phyloP scores from a whole-genome alignment of 2,797 vertebrate species.

The Pygocentrus nattereri region DNA sequence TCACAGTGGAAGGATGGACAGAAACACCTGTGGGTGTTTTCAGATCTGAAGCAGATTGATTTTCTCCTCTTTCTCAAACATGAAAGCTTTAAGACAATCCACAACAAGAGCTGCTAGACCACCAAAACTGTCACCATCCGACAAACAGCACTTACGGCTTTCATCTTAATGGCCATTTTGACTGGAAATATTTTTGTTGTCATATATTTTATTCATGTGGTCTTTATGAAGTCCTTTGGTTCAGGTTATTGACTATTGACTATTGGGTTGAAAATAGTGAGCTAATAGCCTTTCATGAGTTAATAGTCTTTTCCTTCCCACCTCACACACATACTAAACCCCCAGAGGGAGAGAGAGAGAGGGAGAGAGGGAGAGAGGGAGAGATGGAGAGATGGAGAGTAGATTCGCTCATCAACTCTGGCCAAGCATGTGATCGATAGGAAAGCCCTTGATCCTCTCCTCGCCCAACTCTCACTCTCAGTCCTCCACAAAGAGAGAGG shows the following conservation, averaged over 20 bases:
- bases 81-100: too few relatives aligned
- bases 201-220: background rate
- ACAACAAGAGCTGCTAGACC: too few relatives aligned
- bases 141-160: too few relatives aligned
- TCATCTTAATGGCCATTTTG: too few relatives aligned
- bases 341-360: conserved; percentile 56
- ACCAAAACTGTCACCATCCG: too few relatives aligned
- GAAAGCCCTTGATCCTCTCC: conserved; percentile 65
- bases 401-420: conserved; percentile 49
- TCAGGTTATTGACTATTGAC: background rate
- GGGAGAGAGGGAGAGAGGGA: conserved; percentile 55
- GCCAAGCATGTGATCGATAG: conserved; percentile 67
- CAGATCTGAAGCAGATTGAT: too few relatives aligned
- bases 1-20: too few relatives aligned
- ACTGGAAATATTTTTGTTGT: background rate
- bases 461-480: conserved; percentile 33
- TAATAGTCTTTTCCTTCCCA: conserved; percentile 40
- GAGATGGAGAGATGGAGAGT: conserved; percentile 42
- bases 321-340: conserved; percentile 25
- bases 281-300: background rate
- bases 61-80: too few relatives aligned
- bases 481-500: conserved; percentile 48
- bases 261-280: background rate
- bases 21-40: too few relatives aligned
- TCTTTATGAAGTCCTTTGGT: background rate